phyloP scores from a whole-genome alignment of 2,797 vertebrate species.

The Smutsia temminckii region DNA sequence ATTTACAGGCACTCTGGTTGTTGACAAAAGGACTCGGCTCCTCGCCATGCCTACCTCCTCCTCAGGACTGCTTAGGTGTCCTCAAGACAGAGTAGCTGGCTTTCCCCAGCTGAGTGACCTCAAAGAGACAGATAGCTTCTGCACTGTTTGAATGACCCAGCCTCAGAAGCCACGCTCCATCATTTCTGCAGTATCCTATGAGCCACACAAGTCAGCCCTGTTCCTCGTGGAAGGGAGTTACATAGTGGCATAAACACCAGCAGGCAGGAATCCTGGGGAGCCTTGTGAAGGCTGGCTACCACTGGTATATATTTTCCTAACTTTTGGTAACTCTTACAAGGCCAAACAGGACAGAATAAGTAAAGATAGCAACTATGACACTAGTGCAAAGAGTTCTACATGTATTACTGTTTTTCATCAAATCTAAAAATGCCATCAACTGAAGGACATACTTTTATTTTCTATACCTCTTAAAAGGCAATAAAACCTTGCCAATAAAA shows the following conservation, averaged over 20 bases:
- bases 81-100: background rate
- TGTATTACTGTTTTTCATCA: background rate
- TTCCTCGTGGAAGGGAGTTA: background rate
- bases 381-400: too few species aligned
- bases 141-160: background rate
- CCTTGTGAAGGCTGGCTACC: background rate
- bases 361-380: background rate
- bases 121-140: too few species aligned
- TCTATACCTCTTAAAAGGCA: background rate
- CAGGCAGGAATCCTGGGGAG: background rate
- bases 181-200: background rate
- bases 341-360: background rate
- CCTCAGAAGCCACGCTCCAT: background rate
- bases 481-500: background rate
- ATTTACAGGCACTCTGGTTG: background rate
- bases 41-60: background rate
- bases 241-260: background rate
- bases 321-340: background rate
- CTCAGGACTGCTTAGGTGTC: background rate
- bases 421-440: background rate
- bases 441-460: background rate
- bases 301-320: background rate
- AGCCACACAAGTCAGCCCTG: too few species aligned
- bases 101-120: background rate
- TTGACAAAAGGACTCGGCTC: background rate